phyloP scores from a whole-genome alignment of 2,797 vertebrate species.

The Chloroceryle amazona region DNA sequence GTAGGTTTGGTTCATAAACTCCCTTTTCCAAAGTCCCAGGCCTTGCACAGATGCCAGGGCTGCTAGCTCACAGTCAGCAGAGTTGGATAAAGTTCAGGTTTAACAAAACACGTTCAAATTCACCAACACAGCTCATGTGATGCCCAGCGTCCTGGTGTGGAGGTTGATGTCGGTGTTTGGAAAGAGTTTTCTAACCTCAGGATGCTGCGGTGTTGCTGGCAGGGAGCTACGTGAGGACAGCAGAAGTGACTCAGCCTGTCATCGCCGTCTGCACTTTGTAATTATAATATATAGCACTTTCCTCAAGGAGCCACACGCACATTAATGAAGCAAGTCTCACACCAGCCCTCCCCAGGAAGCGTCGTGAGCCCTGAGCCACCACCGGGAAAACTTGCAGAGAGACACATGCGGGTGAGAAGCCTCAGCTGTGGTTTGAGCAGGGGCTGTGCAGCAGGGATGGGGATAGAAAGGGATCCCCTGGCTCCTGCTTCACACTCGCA shows the following conservation, averaged over 20 bases:
- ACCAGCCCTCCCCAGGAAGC: neutral
- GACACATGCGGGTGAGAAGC: rapidly evolving
- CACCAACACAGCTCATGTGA: rapidly evolving
- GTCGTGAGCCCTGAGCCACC: rapidly evolving
- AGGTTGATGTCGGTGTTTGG: neutral
- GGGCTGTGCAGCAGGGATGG: neutral
- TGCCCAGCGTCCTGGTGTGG: neutral
- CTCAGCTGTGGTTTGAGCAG: neutral
- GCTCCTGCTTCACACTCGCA: neutral
- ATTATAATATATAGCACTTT: neutral
- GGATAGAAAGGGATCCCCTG: rapidly evolving
- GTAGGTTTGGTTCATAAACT: neutral
- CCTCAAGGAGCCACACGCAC: neutral
- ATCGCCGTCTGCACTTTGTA: neutral
- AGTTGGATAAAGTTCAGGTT: neutral
- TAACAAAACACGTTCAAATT: neutral
- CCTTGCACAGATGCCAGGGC: neutral
- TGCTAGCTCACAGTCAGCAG: neutral
- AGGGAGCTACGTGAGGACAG: neutral
- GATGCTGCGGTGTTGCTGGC: neutral
- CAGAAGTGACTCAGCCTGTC: neutral
- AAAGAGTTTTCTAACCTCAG: neutral
- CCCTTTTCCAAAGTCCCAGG: rapidly evolving
- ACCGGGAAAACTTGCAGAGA: neutral
- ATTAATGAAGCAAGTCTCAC: neutral